Base-by-base conservation (phyloP, 2,888 invertebrate genomes). In the Pyrrhosoma nymphula region DNA sequence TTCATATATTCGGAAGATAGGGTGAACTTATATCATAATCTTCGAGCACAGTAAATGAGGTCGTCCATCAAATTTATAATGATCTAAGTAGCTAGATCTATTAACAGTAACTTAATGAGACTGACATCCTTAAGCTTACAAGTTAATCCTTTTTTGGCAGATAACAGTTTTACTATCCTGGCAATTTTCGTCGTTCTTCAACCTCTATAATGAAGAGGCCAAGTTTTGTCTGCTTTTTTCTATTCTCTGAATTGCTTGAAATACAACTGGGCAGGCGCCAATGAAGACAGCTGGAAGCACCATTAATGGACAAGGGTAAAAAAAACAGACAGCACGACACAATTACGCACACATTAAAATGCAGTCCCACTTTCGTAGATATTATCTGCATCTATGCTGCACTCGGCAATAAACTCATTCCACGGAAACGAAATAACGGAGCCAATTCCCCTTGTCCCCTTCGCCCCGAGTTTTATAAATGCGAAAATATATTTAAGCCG, bases 321-420 rank as follows among this genome's bases (percentile, higher is more conserved):
- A 93, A 26, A 93, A 93, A 18, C 60, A 69, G 39, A 56, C 35
- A 63, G 47, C 14, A 93, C 69, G 69, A 63, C 47, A 93, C 69
- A 69, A 93, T 93, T 63, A 69, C 75, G 69, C 93, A 16, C 63
- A 93, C 47, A 93, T 69, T 93, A 63, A 91, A 60, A 91, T 35
- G 30, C 35, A 91, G 93, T 75, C 93, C 93, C 47, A 93, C 93
- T 93, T 93, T 63, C 93, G 26, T 82, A 82, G 47, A 69, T 69
- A 63, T 93, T 55, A 89, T 89, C 89, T 56, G 89, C 93, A 93
- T 93, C 93, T 47, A 93, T 93, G 69, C 93, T 47, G 69, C 63
- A 69, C 63, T 82, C 82, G 82, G 93, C 69, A 93, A 93, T 93
- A 63, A 93, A 93, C 63, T 69, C 69, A 63, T 93, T 93, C 47